phyloP scores from a whole-genome alignment of 2,113 vertebrate species.

The Megaceryle torquata region DNA sequence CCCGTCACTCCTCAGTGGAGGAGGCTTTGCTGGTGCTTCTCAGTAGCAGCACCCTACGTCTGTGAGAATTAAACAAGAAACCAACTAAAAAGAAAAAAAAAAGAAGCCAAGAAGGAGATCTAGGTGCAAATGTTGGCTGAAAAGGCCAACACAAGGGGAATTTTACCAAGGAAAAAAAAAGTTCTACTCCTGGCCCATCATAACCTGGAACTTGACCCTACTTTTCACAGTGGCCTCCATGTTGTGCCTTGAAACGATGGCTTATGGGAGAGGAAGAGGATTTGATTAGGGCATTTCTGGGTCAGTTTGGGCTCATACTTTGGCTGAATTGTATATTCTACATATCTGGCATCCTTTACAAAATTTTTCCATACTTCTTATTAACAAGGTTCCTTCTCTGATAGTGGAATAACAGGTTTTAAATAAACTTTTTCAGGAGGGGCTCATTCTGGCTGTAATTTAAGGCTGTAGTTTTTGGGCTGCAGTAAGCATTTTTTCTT shows the following conservation, averaged over 20 bases:
- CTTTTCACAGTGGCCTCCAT: background rate
- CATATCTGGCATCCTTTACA: background rate
- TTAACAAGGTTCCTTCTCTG: background rate
- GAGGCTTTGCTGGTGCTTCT: background rate
- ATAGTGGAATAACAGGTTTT: background rate
- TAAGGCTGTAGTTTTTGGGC: background rate
- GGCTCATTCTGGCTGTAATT: background rate
- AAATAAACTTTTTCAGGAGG: background rate
- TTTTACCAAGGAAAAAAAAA: background rate
- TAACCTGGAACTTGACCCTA: background rate
- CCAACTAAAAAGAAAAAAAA: background rate
- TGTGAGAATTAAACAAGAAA: background rate
- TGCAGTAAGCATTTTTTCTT: background rate
- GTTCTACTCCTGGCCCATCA: fast-evolving
- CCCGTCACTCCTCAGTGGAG: background rate
- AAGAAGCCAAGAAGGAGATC: background rate
- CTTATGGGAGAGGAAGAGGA: background rate
- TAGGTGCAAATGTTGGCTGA: background rate
- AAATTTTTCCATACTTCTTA: background rate
- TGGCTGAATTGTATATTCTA: background rate
- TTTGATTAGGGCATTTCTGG: background rate
- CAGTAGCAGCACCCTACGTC: background rate
- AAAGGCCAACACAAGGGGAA: background rate
- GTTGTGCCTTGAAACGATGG: background rate
- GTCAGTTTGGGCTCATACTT: background rate